Base-by-base conservation (phyloP, 2,797 vertebrate genomes). In the Esox lucius region DNA sequence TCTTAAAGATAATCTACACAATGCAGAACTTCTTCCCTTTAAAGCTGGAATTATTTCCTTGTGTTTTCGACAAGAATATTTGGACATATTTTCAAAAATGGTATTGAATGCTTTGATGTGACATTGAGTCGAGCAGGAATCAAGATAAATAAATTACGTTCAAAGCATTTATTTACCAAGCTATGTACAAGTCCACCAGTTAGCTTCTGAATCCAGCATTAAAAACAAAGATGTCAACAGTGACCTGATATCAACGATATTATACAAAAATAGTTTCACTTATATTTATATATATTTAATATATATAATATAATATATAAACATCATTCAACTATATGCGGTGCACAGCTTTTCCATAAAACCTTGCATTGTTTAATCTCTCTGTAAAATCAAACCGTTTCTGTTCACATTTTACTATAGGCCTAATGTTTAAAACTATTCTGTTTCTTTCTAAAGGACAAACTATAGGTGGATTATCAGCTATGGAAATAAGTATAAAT, bases 131-230 rank as follows among this genome's bases (percentile, higher is more conserved):
- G 92, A 89, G 56, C 2, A 5, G 3, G n/a, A 59, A 22, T 3
- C 3, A 12, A n/a, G 56, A 92, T 93, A 96, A 97, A 95, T 98
- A 98, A 97, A 96, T 98, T 97, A 97, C 94, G 90, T 92, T 92
- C 51, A 91, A 90, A 91, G 94, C 93, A 94, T 96, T 95, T 92
- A 92, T 94, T 94, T 94, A 94, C 94, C 95, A 90, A 85, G 94
- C 87, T 96, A 96, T 95, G 89, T 95, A 97, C 95, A 95, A 80
- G 76, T 90, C 90, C 78, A 94, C n/a, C n/a, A 24, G 8, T 22
- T 94, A 92, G 89, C 91, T 94, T 91, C 87, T 92, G 91, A 95
- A 87, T 93, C 95, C 95, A 96, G 95, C 95, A 94, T 96, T 96
- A 96, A 95, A 97, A 96, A 96, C 87, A 94, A 93, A 94, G 87